Evolutionary conservation across 2,797 vertebrate genomes (phyloP).

Genomic region (Spinus pinus): DNA sequence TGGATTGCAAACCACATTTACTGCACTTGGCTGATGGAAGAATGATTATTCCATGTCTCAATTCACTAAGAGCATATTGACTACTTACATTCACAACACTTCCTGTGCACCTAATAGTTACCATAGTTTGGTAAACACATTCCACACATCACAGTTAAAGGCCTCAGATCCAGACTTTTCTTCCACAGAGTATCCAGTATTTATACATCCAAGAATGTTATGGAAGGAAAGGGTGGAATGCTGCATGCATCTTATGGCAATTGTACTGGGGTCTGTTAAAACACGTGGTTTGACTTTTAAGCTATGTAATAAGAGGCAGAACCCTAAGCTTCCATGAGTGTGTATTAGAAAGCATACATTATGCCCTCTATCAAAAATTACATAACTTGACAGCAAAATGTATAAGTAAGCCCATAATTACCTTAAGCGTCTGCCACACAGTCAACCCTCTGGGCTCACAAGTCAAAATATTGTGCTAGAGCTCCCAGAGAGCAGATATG

Average conservation of each 20-base stretch:
- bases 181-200: not conserved
- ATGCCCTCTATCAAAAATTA: slow-evolving; percentile 35
- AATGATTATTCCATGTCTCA: slow-evolving; percentile 16
- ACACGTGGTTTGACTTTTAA: not conserved
- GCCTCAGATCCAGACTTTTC: not conserved
- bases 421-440: slow-evolving; percentile 38
- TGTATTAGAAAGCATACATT: slow-evolving; percentile 45
- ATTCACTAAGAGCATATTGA: not conserved
- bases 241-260: not conserved
- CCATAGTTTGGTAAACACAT: slow-evolving; percentile 6
- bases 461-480: slow-evolving; percentile 58
- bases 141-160: not conserved
- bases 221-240: not conserved
- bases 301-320: not conserved
- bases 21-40: slow-evolving; percentile 7
- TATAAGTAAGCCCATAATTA: slow-evolving; percentile 59
- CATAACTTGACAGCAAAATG: slow-evolving; percentile 44
- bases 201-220: not conserved
- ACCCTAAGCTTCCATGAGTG: not conserved
- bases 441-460: slow-evolving; percentile 37
- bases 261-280: not conserved
- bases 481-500: not conserved
- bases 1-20: not conserved
- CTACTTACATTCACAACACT: not conserved
- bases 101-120: not conserved